Evolutionary conservation across 2,113 vertebrate species (phyloP).

Genomic region (Oreotragus oreotragus): DNA sequence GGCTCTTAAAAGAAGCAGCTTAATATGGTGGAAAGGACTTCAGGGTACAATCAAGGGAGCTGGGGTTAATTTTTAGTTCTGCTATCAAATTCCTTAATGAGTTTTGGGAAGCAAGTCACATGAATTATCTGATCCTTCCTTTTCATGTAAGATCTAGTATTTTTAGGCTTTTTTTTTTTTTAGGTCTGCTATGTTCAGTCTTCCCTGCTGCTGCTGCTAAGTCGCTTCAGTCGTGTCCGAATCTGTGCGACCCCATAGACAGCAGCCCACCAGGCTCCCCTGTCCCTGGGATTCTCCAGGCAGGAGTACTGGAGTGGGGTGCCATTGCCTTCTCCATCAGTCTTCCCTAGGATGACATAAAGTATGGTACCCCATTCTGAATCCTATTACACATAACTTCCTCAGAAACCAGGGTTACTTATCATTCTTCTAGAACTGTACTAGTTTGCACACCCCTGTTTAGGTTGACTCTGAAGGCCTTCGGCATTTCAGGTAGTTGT

Average conservation of each 20-base stretch:
- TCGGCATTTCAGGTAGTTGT: not conserved
- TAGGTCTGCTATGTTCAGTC: not conserved
- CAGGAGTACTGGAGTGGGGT: too few relatives aligned
- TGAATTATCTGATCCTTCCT: slow-evolving; percentile 1
- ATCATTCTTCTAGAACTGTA: not conserved
- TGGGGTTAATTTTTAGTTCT: slow-evolving; percentile 2
- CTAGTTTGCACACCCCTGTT: not conserved
- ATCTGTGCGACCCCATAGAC: too few relatives aligned
- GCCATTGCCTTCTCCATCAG: not conserved
- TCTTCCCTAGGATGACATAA: not conserved
- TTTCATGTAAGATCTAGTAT: slow-evolving; percentile 14
- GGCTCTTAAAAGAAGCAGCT: not conserved
- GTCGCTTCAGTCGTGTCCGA: too few relatives aligned
- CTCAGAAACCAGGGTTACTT: not conserved
- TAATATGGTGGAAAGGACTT: not conserved
- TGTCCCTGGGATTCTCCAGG: too few relatives aligned
- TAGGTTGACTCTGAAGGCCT: not conserved
- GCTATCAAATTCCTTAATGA: not conserved
- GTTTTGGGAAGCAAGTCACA: slow-evolving; percentile 11
- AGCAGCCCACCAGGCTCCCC: too few relatives aligned
- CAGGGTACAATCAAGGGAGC: not conserved
- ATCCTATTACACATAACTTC: not conserved
- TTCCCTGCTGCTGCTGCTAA: not conserved
- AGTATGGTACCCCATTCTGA: not conserved
- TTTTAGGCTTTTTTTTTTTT: not conserved